Evolutionary conservation across 2,888 invertebrate genomes (phyloP).

Genomic region (Tinea semifulvella): DNA sequence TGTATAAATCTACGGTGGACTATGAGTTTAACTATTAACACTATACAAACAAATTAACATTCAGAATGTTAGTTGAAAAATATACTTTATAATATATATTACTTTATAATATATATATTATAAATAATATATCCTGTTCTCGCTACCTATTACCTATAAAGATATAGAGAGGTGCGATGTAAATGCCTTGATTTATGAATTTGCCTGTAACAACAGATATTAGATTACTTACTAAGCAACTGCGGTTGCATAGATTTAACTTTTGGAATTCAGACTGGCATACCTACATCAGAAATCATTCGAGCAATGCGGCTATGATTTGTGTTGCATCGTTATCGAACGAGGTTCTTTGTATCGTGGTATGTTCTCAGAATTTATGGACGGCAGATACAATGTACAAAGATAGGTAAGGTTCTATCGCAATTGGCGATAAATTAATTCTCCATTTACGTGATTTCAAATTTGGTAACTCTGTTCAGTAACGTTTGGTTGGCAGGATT

Average conservation of each 20-base stretch:
- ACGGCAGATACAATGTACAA: too few relatives aligned
- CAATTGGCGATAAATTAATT: too few relatives aligned
- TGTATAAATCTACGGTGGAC: too few relatives aligned
- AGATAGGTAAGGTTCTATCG: too few relatives aligned
- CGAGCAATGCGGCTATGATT: constrained; percentile 32
- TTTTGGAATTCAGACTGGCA: constrained; percentile 29
- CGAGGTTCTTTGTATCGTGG: not conserved
- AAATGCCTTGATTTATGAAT: constrained; percentile 15
- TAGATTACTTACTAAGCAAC: constrained; percentile 14
- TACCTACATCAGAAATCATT: constrained; percentile 36
- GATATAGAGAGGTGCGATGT: constrained; percentile 7
- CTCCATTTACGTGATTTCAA: too few relatives aligned
- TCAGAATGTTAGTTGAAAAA: too few relatives aligned
- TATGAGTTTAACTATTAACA: too few relatives aligned
- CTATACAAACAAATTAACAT: too few relatives aligned
- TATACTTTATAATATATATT: not conserved
- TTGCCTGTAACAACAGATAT: constrained; percentile 14
- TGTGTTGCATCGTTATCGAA: constrained; percentile 20
- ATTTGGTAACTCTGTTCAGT: too few relatives aligned
- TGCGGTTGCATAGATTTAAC: constrained; percentile 26
- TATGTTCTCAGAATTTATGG: constrained; percentile 10
- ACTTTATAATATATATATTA: not conserved
- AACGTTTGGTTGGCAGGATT: too few relatives aligned
- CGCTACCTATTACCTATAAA: constrained; percentile 9
- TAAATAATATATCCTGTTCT: not conserved